Percentiles rank a stretch among this genome's conserved stretches.
Conservation (phyloP, 92 coral and sea anemone species). For the Hydrozoanthus gracilis region DNA sequence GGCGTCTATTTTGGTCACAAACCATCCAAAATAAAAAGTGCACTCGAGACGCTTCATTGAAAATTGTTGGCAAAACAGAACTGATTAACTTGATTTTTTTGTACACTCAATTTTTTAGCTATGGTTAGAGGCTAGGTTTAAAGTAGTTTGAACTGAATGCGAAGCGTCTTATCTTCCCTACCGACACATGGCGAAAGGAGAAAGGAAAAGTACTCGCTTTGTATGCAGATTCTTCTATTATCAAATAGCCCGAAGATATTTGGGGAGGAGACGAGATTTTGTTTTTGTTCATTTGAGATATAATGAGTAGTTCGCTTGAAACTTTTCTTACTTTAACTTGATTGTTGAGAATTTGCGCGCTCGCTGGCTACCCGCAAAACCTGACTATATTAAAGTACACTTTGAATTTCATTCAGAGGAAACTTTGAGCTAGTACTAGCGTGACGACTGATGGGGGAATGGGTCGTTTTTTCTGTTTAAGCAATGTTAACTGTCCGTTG, state of each 20-base stretch:
- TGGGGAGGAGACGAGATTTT: conserved; percentile 22
- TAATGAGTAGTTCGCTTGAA: background rate
- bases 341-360: background rate
- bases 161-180: background rate
- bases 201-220: conserved; percentile 16
- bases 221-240: conserved; percentile 22
- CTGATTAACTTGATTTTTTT: background rate
- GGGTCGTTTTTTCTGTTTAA: conserved; percentile 38
- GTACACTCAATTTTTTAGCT: background rate
- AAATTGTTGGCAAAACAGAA: conserved; percentile 19
- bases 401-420: conserved; percentile 14
- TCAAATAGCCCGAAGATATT: conserved; percentile 34
- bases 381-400: background rate
- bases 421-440: conserved; percentile 14
- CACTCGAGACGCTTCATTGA: background rate
- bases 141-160: background rate
- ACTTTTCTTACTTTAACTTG: background rate
- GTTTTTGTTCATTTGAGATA: conserved; percentile 7
- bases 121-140: background rate
- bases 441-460: conserved; percentile 11
- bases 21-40: conserved; percentile 16
- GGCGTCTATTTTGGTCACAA: conserved; percentile 34
- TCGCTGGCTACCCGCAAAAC: background rate
- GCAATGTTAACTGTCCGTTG: conserved; percentile 43
- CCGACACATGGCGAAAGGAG: conserved; percentile 21